phyloP scores from a whole-genome alignment of 1,140 invertebrate genomes.

The Drosophila ambigua region DNA sequence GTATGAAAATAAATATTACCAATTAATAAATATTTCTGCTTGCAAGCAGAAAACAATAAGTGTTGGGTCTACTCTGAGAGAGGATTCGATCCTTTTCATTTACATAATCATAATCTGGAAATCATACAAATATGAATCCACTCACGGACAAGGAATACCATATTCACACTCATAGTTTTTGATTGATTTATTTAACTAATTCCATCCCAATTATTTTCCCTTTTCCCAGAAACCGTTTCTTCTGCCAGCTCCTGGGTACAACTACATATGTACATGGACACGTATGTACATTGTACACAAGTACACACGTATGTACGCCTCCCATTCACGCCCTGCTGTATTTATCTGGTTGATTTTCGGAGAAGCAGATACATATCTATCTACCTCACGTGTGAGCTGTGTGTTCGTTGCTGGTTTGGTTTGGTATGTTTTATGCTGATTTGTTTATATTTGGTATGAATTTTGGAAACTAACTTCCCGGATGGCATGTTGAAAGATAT shows the following conservation, averaged over 20 bases:
- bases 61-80: no score
- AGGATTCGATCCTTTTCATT: no score
- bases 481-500: conserved; percentile 81
- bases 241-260: background rate
- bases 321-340: conserved; percentile 22
- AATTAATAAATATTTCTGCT: no score
- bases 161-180: no score
- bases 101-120: no score
- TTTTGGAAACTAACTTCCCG: conserved; percentile 81
- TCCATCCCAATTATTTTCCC: no score
- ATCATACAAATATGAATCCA: no score
- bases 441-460: conserved; percentile 78
- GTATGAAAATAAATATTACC: no score
- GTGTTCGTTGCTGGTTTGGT: conserved; percentile 35
- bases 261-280: conserved; percentile 6
- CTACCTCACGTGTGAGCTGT: conserved; percentile 41
- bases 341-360: conserved; percentile 31
- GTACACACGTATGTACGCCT: background rate
- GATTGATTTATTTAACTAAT: no score
- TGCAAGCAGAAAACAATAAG: no score
- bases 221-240: background rate
- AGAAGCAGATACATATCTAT: conserved; percentile 14
- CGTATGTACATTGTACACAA: background rate
- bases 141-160: no score
- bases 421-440: conserved; percentile 76